Evolutionary conservation across 2,888 invertebrate species (phyloP), one percentile per base, ranked within the genome.

Genomic region (Geotrupes spiniger): DNA sequence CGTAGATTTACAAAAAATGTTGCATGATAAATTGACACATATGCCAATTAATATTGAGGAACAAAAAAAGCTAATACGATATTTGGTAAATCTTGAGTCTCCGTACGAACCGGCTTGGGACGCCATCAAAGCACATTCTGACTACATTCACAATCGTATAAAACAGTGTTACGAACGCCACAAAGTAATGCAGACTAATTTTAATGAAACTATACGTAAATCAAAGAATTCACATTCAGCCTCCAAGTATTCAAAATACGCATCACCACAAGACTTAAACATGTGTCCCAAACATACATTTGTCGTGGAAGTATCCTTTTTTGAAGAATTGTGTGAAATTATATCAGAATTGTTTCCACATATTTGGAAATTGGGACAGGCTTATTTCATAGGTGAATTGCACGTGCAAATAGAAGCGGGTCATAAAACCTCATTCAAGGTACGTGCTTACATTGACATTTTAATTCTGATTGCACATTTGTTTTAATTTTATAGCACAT

Each of bases 81-180:
- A 84, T 68, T 78, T 88, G 55, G 81, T 85, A n/a, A 85, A 84
- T 64, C 74, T 90, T 53, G 89, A 89, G 64, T 81, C 82, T 42
- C 78, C 78, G 2, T 90, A 89, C 4, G 97, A 99, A 74, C 94
- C 97, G 1, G 97, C 96, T 0, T 98, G 98, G 98, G 89, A 92
- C 55, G 96, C 95, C 2, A 89, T 99, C 56, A 82, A 80, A 38
- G 85, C 89, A 52, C 86, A 92, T 53, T 87, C 90, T 51, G 84
- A 87, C 42, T 93, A 91, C 73, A 78, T 95, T 6, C 81, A 83
- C 61, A 76, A 75, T 49, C 78, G 83, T 31, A 76, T 90, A 68
- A 81, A 77, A 74, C 69, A 80, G 67, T 79, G 86, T 74, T 71
- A 83, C 72, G 76, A 84, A 70, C 74, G 81, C 72, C 76, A 87